A percentile compares a stretch with the other conserved stretches of the same genome.
Evolutionary conservation across 2,113 vertebrate genomes (phyloP).

Genomic region (Corythoichthys haematopterus): DNA sequence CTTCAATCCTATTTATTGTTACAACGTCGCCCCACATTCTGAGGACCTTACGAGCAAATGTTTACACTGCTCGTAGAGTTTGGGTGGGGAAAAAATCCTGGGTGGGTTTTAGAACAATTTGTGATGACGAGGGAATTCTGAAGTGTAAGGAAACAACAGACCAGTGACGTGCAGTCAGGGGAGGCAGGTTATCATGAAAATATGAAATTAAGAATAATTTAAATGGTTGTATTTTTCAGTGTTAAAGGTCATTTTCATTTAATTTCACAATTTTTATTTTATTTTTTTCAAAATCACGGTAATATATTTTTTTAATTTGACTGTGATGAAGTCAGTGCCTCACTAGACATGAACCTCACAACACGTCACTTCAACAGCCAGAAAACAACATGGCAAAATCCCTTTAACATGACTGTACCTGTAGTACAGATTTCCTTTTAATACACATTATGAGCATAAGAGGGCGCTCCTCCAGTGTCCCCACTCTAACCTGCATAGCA

Average conservation of each 20-base stretch:
- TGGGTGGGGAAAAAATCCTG: conserved; percentile 3
- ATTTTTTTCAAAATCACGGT: too few relatives aligned
- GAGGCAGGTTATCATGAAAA: too few relatives aligned
- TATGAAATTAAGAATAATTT: too few relatives aligned
- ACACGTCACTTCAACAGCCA: too few relatives aligned
- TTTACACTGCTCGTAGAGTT: conserved; percentile 17
- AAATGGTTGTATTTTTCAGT: too few relatives aligned
- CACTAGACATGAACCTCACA: too few relatives aligned
- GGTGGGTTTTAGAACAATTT: background rate
- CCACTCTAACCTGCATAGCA: conserved; percentile 46
- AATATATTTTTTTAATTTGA: too few relatives aligned
- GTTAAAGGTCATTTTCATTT: too few relatives aligned
- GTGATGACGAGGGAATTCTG: conserved; percentile 3
- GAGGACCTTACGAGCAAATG: conserved; percentile 2
- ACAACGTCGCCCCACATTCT: conserved; percentile 20
- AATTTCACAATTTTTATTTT: too few relatives aligned
- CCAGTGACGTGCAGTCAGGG: too few relatives aligned
- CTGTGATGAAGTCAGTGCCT: too few relatives aligned
- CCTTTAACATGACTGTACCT: conserved; percentile 17
- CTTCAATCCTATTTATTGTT: conserved; percentile 33
- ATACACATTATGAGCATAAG: conserved; percentile 32
- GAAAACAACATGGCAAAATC: conserved; percentile 5
- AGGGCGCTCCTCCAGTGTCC: conserved; percentile 50
- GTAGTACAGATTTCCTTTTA: conserved; percentile 15
- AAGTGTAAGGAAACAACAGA: background rate